Evolutionary conservation across 2,888 invertebrate species (phyloP).

Genomic region (Parnassius glacialis): DNA sequence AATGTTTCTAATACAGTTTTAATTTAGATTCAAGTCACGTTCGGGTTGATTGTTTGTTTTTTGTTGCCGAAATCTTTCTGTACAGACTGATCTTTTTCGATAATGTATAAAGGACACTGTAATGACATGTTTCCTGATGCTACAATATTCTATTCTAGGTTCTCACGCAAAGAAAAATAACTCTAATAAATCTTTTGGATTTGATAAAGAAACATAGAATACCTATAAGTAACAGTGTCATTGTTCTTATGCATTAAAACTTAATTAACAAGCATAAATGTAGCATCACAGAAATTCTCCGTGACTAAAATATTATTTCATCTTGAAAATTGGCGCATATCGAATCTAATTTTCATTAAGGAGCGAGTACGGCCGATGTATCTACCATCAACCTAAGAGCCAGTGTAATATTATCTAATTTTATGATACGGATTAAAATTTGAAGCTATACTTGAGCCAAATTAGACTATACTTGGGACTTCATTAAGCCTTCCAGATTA

Average conservation of each 20-base stretch:
- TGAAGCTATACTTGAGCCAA: background rate
- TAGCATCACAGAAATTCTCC: background rate
- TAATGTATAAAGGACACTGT: too few species aligned
- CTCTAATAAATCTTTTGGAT: too few species aligned
- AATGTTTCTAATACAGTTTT: too few species aligned
- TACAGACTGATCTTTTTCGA: too few species aligned
- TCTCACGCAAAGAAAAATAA: too few species aligned
- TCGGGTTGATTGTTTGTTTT: background rate
- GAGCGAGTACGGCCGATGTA: too few species aligned
- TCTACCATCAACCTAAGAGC: background rate
- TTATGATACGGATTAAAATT: background rate
- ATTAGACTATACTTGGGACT: background rate
- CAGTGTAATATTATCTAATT: background rate
- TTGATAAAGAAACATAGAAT: too few species aligned
- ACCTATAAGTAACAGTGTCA: too few species aligned
- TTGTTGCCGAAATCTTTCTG: background rate
- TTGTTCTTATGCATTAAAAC: too few species aligned
- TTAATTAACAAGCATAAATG: background rate
- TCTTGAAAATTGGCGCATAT: background rate
- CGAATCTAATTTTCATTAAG: background rate
- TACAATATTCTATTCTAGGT: too few species aligned
- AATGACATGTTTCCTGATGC: too few species aligned
- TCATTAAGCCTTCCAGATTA: background rate
- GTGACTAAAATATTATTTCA: background rate
- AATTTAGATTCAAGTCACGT: too few species aligned